These are phyloP conservation scores for Hucho hucho DNA, from an alignment of 2,113 vertebrate genomes.

Conservation along the genomic window DNA sequence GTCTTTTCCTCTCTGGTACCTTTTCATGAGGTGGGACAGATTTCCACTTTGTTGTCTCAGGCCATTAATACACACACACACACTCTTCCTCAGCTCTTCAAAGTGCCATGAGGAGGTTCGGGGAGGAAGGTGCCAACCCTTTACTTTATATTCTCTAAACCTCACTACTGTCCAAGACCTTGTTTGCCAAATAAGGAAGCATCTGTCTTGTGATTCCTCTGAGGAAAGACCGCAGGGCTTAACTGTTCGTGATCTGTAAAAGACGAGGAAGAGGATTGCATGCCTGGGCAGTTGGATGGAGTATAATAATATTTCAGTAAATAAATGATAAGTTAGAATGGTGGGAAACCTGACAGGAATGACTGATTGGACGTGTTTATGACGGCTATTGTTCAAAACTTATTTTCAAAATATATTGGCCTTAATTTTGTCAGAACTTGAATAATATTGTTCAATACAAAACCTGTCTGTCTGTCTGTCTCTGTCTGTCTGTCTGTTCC, in stretches of 20 bases:
- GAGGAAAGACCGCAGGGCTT: conserved; percentile 25
- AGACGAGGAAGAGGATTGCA: conserved; percentile 14
- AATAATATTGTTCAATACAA: not conserved
- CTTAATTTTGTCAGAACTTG: conserved; percentile 40
- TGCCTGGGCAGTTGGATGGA: not conserved
- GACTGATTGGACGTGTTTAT: conserved; percentile 18
- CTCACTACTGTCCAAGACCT: conserved; percentile 30
- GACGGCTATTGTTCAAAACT: conserved; percentile 23
- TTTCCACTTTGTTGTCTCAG: conserved; percentile 47
- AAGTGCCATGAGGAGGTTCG: conserved; percentile 43
- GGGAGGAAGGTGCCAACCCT: conserved; percentile 62
- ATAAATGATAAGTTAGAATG: not conserved
- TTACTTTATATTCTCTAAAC: conserved; percentile 48
- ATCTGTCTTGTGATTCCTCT: conserved; percentile 58
- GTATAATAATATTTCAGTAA: conserved; percentile 7
- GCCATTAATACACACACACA: not conserved
- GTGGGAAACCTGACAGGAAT: conserved; percentile 17
- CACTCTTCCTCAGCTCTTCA: conserved; percentile 36
- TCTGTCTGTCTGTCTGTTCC: not conserved
- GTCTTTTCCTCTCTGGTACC: conserved; percentile 25
- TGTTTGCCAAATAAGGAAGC: conserved; percentile 73
- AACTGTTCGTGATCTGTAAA: conserved; percentile 34
- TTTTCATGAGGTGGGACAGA: conserved; percentile 48
- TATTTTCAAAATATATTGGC: conserved; percentile 14
- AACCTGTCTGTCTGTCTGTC: not conserved